Percentiles rank a stretch among this genome's conserved stretches.
Conservation (phyloP, 2,113 vertebrate genomes). For the Anarhynchus alexandrinus region DNA sequence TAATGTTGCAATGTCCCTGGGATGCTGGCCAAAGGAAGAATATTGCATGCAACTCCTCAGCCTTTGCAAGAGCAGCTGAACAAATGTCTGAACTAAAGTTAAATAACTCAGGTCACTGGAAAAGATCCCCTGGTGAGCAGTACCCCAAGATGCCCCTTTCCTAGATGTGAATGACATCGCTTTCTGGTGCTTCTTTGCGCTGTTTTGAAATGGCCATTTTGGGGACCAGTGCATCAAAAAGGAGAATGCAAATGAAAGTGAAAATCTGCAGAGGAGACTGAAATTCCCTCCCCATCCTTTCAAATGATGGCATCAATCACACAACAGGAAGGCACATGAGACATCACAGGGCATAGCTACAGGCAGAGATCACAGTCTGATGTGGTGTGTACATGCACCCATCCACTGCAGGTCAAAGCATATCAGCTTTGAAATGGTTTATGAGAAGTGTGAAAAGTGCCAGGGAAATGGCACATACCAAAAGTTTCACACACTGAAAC, state of each 20-base stretch:
- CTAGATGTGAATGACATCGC: background rate
- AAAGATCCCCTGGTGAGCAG: background rate
- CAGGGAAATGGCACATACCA: background rate
- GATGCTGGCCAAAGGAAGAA: background rate
- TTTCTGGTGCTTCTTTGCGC: background rate
- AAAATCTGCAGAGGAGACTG: background rate
- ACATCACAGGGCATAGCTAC: background rate
- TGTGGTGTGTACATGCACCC: background rate
- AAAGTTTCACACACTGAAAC: background rate
- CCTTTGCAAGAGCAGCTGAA: background rate
- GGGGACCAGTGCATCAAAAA: background rate
- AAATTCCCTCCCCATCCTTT: background rate
- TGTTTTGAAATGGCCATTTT: background rate
- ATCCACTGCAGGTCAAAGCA: background rate
- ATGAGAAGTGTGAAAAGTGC: background rate
- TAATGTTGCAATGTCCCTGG: background rate
- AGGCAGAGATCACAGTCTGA: background rate
- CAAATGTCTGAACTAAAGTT: background rate
- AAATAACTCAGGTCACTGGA: background rate
- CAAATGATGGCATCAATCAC: background rate
- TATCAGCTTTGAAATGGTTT: background rate
- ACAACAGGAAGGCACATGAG: background rate
- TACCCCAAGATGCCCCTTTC: background rate
- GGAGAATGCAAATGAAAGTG: background rate
- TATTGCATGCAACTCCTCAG: background rate